phyloP scores from a whole-genome alignment of 2,888 invertebrate genomes.

The Rhingia campestris region DNA sequence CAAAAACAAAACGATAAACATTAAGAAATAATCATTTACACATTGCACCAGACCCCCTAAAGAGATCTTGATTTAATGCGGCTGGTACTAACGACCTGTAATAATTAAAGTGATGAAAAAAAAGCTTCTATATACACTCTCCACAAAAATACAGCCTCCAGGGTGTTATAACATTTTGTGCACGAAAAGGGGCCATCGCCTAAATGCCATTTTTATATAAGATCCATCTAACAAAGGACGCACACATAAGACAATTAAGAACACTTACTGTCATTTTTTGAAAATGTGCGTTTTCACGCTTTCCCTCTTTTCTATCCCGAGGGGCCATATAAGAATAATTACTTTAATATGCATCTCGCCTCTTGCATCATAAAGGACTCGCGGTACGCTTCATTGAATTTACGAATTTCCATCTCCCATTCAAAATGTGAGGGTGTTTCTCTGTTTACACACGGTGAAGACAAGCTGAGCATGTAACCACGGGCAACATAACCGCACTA shows the following conservation, averaged over 20 bases:
- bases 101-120: conserved; percentile 36
- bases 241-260: conserved; percentile 66
- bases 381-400: conserved; percentile 68
- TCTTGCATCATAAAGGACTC: conserved; percentile 54
- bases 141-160: conserved; percentile 20
- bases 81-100: conserved; percentile 29
- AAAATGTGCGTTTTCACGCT: conserved; percentile 71
- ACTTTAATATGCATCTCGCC: conserved; percentile 72
- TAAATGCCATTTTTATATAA: conserved; percentile 20
- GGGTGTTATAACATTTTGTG: conserved; percentile 3
- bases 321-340: conserved; percentile 66
- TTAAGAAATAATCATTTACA: conserved; percentile 1
- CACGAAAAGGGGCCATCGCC: neutral
- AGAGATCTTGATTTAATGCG: conserved; percentile 29
- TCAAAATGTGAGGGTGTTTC: conserved; percentile 60
- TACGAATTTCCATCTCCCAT: conserved; percentile 59
- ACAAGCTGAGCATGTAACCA: conserved; percentile 69
- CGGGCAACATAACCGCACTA: conserved; percentile 72
- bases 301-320: conserved; percentile 52
- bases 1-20: neutral
- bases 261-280: conserved; percentile 68
- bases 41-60: neutral
- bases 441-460: conserved; percentile 43
- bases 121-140: conserved; percentile 13
- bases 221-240: conserved; percentile 6